Conservation (phyloP, 2,113 vertebrate species). For the Copsychus sechellarum region DNA sequence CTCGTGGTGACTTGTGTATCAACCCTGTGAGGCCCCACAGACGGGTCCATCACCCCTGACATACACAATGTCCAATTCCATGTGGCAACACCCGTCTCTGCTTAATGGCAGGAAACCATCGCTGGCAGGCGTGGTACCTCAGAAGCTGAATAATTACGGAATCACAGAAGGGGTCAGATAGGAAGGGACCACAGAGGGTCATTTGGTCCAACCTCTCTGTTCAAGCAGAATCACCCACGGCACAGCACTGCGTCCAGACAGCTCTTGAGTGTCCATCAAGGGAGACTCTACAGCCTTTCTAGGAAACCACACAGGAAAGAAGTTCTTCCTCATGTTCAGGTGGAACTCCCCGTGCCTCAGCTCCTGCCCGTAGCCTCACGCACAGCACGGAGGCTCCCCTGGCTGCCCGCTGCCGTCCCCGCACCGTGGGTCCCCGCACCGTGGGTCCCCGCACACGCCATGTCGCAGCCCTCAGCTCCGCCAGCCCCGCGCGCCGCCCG, state of each 20-base stretch:
- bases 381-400: not conserved
- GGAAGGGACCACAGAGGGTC: not conserved
- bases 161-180: too few relatives aligned
- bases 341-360: not conserved
- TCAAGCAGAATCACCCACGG: too few relatives aligned
- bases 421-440: too few relatives aligned
- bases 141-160: not conserved
- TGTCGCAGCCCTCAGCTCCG: rapidly evolving
- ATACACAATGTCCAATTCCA: not conserved
- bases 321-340: not conserved
- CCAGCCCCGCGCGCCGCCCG: too few relatives aligned
- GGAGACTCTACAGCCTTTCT: not conserved
- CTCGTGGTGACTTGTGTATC: too few relatives aligned
- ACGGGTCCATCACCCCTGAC: not conserved
- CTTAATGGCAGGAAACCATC: not conserved
- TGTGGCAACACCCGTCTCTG: not conserved
- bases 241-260: not conserved
- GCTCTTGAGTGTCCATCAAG: not conserved
- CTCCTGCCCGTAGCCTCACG: not conserved
- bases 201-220: not conserved
- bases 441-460: too few relatives aligned
- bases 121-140: rapidly evolving
- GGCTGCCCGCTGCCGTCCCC: too few relatives aligned
- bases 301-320: not conserved
- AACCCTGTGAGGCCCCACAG: not conserved